Evolutionary conservation across 2,113 vertebrate genomes (phyloP), one percentile per base, ranked within the genome.

Genomic region (Melanotaenia duboulayi): DNA sequence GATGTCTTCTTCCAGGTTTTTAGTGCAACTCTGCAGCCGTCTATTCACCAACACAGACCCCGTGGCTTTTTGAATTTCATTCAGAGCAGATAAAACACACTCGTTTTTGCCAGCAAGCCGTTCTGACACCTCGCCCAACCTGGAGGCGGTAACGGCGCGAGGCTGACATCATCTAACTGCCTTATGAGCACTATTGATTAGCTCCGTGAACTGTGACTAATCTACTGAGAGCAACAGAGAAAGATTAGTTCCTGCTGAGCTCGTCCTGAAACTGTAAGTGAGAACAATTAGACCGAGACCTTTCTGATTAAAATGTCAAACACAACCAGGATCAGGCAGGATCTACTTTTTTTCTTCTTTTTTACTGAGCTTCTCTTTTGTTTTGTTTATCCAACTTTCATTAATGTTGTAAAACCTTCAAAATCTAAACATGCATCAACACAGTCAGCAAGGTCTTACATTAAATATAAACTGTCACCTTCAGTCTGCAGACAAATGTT

Each of bases 131-230:
- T 77, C 48, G 61, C 12, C 23, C 63, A 12, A 22, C 42, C 56
- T 65, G 22, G 61, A 54, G 58, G 52, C 4, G 7, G 46, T 57
- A n/a, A 58, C 12, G 11, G 20, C 55, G 65, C 44, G 14, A 25
- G 22, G 54, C 64, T 1, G 56, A 82, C 72, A 44, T 74, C 20
- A 51, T 67, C 40, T 57, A 72, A 55, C 60, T 49, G 12, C 25
- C 46, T 56, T 17, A 61, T 55, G 59, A 20, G 65, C 7, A 5
- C 20, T 51, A 73, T 70, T 80, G 82, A 85, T 85, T 56, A 40
- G 32, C 13, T 42, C 62, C 42, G 59, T 58, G 75, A 72, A 51
- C 68, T n/a, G 50, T 61, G 83, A 63, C 71, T 81, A 66, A 83
- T 46, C 67, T 57, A 71, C 63, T 50, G 60, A 74, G 50, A 0